Conservation (phyloP, 1,140 invertebrate genomes). For the Oryzaephilus surinamensis region DNA sequence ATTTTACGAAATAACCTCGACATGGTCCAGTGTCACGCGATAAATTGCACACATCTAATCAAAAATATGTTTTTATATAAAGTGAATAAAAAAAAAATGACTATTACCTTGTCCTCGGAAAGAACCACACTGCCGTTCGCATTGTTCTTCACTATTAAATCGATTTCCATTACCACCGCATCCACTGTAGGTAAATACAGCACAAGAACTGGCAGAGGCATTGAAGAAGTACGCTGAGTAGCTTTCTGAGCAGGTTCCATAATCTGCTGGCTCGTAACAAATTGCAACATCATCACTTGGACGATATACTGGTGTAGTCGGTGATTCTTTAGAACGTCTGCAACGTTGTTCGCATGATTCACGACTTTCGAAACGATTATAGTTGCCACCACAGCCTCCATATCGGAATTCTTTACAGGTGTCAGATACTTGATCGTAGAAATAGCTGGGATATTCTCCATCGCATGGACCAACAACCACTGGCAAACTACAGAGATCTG, state of each 20-base stretch:
- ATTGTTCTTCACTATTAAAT: constrained; percentile 68
- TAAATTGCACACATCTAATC: constrained; percentile 49
- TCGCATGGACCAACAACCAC: constrained; percentile 62
- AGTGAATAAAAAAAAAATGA: too few species aligned
- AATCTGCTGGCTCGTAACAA: constrained; percentile 50
- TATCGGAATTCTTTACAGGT: constrained; percentile 66
- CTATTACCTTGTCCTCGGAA: constrained; percentile 64
- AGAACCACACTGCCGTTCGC: constrained; percentile 64
- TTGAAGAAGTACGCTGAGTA: constrained; percentile 69
- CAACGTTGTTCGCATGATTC: constrained; percentile 48
- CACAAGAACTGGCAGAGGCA: constrained; percentile 43
- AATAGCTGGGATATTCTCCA: constrained; percentile 55
- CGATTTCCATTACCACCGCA: constrained; percentile 78
- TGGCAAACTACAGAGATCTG: constrained; percentile 63
- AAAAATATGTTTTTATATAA: constrained; percentile 11
- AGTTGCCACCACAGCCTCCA: constrained; percentile 86
- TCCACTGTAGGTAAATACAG: constrained; percentile 66
- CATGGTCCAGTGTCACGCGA: constrained; percentile 59
- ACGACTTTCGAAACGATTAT: constrained; percentile 62
- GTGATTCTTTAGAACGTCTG: constrained; percentile 7
- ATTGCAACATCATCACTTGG: constrained; percentile 33
- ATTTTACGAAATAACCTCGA: constrained; percentile 47
- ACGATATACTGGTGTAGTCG: constrained; percentile 2
- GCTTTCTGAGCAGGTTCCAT: constrained; percentile 59
- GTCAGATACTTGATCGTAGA: constrained; percentile 56